Percentiles rank a stretch among this genome's conserved stretches.
These are phyloP conservation scores for Hydropotes inermis DNA, from an alignment of 2,113 vertebrate genomes.

Conservation along the genomic window DNA sequence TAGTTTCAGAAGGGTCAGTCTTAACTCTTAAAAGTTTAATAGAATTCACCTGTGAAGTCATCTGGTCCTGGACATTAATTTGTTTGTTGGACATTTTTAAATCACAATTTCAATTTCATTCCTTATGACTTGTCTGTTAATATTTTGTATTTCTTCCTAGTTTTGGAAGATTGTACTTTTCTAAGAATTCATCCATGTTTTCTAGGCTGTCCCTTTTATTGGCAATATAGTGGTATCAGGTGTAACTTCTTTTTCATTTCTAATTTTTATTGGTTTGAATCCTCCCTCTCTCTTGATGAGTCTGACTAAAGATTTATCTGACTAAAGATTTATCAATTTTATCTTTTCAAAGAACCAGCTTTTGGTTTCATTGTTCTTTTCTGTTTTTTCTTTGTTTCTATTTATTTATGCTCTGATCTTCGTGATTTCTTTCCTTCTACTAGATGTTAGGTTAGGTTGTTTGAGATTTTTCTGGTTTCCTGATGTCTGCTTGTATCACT, in stretches of 20 bases:
- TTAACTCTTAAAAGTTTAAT: neutral
- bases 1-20: neutral
- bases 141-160: neutral
- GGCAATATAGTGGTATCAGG: neutral
- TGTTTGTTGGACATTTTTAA: neutral
- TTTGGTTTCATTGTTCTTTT: neutral
- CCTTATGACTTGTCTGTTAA: neutral
- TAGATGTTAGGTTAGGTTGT: neutral
- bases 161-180: neutral
- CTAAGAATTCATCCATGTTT: neutral
- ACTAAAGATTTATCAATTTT: neutral
- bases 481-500: neutral
- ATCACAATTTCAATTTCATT: neutral
- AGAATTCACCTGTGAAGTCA: neutral
- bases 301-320: neutral
- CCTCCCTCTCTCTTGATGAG: neutral
- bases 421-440: neutral
- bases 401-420: neutral
- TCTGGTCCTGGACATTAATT: neutral
- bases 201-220: neutral
- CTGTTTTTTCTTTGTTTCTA: neutral
- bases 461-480: neutral
- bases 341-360: neutral
- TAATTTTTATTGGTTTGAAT: neutral
- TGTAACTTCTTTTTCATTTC: neutral